A percentile compares a stretch with the other conserved stretches of the same genome.
phyloP scores from a whole-genome alignment of 2,888 invertebrate species.

The Dioctria rufipes region DNA sequence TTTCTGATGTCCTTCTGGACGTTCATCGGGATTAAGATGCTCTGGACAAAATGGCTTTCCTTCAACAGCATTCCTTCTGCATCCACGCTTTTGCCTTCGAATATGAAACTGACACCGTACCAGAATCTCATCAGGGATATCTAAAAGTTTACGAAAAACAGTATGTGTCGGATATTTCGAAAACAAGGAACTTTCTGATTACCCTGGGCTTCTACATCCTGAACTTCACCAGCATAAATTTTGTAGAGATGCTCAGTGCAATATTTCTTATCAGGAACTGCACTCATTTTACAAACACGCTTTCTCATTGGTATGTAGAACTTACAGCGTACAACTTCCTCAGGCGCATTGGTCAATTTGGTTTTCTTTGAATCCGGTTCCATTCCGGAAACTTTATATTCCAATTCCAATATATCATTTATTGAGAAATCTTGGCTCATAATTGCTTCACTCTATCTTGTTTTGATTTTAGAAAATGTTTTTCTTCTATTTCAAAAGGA shows the following conservation, averaged over 20 bases:
- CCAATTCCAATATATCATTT: too few relatives aligned
- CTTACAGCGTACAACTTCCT: constrained; percentile 71
- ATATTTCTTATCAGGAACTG: constrained; percentile 77
- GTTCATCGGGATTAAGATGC: constrained; percentile 71
- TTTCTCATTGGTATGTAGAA: constrained; percentile 81
- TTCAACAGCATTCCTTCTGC: constrained; percentile 82
- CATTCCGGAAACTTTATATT: too few relatives aligned
- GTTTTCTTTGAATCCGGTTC: constrained; percentile 51
- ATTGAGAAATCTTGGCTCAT: too few relatives aligned
- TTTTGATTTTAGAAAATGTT: too few relatives aligned
- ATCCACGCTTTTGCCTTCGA: constrained; percentile 80
- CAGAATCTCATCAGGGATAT: neutral
- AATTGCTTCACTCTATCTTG: too few relatives aligned
- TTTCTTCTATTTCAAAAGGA: too few relatives aligned
- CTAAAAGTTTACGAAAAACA: neutral
- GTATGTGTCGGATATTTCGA: too few relatives aligned
- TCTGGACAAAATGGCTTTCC: constrained; percentile 82
- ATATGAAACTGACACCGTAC: constrained; percentile 77
- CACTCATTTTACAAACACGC: constrained; percentile 83
- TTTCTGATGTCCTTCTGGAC: constrained; percentile 66
- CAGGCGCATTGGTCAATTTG: constrained; percentile 13
- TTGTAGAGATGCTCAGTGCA: constrained; percentile 69
- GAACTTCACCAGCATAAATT: too few relatives aligned
- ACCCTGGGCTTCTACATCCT: too few relatives aligned
- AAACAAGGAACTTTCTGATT: too few relatives aligned